Evolutionary conservation across 2,797 vertebrate species (phyloP).

Genomic region (Sus cebifrons): DNA sequence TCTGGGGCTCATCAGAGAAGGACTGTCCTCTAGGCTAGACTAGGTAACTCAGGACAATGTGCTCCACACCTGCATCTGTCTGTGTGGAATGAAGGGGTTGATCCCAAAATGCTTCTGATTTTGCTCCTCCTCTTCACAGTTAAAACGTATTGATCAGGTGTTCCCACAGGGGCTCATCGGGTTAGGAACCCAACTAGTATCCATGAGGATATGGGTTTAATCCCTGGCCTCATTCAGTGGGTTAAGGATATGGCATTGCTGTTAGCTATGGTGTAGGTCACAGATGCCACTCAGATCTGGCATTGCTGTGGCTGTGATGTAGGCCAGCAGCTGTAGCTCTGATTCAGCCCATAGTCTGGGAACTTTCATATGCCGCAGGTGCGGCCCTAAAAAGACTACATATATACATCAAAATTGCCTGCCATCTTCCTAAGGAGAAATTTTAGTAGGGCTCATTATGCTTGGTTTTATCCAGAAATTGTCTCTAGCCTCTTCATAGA

Average conservation of each 20-base stretch:
- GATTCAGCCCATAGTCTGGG: too few species aligned
- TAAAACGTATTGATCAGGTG: neutral
- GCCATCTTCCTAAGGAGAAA: neutral
- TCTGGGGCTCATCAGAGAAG: neutral
- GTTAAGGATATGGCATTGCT: too few species aligned
- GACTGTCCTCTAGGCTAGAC: neutral
- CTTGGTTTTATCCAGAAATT: conserved; percentile 64
- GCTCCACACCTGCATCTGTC: neutral
- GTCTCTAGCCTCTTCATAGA: conserved; percentile 59
- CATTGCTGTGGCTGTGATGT: too few species aligned
- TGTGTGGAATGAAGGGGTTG: neutral
- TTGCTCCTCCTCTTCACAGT: fast-evolving
- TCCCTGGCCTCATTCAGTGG: too few species aligned
- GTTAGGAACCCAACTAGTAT: too few species aligned
- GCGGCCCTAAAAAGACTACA: neutral
- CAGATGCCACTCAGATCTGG: too few species aligned
- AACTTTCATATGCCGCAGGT: too few species aligned
- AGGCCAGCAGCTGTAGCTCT: too few species aligned
- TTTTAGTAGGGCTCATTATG: conserved; percentile 18
- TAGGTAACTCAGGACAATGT: neutral
- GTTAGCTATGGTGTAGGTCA: too few species aligned
- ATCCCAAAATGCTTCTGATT: neutral
- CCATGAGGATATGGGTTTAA: too few species aligned
- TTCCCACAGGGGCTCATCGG: too few species aligned
- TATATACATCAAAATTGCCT: too few species aligned